Conservation (phyloP, 2,888 invertebrate species). For the Troides oblongomaculatus region DNA sequence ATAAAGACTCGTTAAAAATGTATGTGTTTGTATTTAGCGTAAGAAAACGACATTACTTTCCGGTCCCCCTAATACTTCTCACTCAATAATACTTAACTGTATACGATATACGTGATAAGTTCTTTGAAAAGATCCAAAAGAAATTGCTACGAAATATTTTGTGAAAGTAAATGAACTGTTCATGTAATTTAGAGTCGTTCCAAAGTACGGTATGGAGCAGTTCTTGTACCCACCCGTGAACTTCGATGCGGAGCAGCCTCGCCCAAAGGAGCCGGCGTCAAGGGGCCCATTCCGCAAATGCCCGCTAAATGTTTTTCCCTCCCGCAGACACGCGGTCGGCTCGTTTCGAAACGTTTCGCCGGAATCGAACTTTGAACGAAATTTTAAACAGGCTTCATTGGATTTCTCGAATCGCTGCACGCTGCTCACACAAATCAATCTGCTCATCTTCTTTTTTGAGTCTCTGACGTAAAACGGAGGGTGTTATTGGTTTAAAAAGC, state of each 20-base stretch:
- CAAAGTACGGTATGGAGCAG: constrained; percentile 37
- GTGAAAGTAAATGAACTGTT: no score
- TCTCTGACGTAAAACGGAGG: no score
- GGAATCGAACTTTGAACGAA: constrained; percentile 46
- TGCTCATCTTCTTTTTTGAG: neutral
- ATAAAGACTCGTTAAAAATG: no score
- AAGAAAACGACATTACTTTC: no score
- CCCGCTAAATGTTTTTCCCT: constrained; percentile 60
- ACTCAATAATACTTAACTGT: no score
- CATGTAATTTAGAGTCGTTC: constrained; percentile 7
- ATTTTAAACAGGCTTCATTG: constrained; percentile 43
- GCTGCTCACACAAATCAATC: constrained; percentile 28
- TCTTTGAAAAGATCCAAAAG: no score
- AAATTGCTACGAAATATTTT: no score
- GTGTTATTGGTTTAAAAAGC: no score
- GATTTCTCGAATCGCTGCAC: constrained; percentile 27
- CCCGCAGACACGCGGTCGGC: constrained; percentile 60
- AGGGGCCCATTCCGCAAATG: constrained; percentile 50
- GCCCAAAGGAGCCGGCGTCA: constrained; percentile 58
- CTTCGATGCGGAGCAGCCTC: constrained; percentile 50
- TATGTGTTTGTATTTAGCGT: no score
- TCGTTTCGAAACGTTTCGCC: constrained; percentile 54
- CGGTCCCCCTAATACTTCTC: no score
- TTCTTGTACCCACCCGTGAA: constrained; percentile 74
- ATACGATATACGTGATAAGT: no score